Conservation (phyloP, 1,140 invertebrate species). For the Zaprionus nigranus region DNA sequence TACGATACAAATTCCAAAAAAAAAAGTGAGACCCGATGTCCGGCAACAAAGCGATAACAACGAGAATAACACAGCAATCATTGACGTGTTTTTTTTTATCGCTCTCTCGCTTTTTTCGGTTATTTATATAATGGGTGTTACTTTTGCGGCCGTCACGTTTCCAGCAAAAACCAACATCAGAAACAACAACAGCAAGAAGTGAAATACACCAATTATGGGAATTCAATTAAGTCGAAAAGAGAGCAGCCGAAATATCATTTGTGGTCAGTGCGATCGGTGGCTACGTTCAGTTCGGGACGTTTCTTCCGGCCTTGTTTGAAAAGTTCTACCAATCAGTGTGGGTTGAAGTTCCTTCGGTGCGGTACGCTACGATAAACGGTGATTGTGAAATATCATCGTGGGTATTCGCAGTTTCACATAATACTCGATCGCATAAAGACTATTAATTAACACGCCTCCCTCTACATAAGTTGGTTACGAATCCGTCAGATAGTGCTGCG, state of each 20-base stretch:
- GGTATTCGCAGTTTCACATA: background rate
- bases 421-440: background rate
- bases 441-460: background rate
- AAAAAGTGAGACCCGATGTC: slow-evolving; percentile 19
- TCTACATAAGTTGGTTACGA: background rate
- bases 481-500: background rate
- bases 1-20: slow-evolving; percentile 41
- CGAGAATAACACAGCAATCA: slow-evolving; percentile 37
- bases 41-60: slow-evolving; percentile 32
- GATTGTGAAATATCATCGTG: background rate
- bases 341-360: background rate
- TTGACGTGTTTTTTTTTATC: slow-evolving; percentile 26
- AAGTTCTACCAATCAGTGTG: background rate
- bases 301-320: background rate
- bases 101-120: slow-evolving; percentile 18
- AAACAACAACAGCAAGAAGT: background rate
- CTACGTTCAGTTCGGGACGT: slow-evolving; percentile 34
- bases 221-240: slow-evolving; percentile 36
- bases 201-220: slow-evolving; percentile 6
- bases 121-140: slow-evolving; percentile 73
- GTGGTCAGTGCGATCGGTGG: slow-evolving; percentile 46
- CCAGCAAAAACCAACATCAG: slow-evolving; percentile 34
- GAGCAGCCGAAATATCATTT: slow-evolving; percentile 38
- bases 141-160: slow-evolving; percentile 58
- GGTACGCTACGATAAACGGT: background rate